phyloP scores from a whole-genome alignment of 1,140 invertebrate genomes.

The Pseudobourletiella spinata region DNA sequence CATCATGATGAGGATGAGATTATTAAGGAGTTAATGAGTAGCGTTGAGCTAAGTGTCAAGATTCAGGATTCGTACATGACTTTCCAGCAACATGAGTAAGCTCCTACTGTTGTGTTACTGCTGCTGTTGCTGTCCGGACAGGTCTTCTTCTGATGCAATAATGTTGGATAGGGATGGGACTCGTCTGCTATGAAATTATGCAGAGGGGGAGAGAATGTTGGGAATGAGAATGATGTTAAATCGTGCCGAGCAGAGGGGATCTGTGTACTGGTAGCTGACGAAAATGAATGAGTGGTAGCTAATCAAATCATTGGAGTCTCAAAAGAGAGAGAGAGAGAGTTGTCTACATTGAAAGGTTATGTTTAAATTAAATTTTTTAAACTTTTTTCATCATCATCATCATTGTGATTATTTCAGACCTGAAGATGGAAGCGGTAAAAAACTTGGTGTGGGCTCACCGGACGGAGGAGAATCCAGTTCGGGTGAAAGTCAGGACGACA shows the following conservation, averaged over 20 bases:
- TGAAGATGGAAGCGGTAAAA: slow-evolving; percentile 35
- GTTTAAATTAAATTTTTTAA: not conserved
- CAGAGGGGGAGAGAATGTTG: no score
- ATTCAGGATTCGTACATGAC: no score
- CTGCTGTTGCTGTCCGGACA: no score
- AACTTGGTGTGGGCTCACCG: slow-evolving; percentile 30
- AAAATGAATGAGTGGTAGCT: not conserved
- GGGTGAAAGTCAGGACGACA: slow-evolving; percentile 33
- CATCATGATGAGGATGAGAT: no score
- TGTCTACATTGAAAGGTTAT: not conserved
- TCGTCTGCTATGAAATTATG: no score
- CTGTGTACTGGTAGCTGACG: no score
- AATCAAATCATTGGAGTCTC: not conserved
- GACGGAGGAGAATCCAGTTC: slow-evolving; percentile 34
- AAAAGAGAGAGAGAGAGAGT: not conserved
- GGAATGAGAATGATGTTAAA: not conserved
- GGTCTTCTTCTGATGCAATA: no score
- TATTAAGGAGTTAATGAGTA: no score
- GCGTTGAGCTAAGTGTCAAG: no score
- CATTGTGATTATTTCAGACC: slow-evolving; percentile 25
- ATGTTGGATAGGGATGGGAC: no score
- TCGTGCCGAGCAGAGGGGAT: not conserved
- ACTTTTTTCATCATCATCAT: not conserved
- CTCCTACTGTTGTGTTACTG: no score
- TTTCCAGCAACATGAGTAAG: no score